Conservation (phyloP, 2,113 vertebrate genomes). For the Gobius niger region DNA sequence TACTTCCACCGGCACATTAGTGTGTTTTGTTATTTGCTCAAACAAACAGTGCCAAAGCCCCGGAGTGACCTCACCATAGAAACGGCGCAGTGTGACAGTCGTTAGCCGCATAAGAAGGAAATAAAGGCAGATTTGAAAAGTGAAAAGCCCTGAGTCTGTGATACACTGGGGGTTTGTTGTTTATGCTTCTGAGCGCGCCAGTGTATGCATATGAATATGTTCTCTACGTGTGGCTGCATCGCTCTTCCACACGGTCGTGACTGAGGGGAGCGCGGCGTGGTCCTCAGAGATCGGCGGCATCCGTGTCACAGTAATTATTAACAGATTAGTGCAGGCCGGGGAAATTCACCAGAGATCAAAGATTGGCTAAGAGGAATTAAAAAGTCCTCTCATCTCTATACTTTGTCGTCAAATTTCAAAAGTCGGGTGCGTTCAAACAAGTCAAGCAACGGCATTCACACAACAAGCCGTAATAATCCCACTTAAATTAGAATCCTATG, state of each 20-base stretch:
- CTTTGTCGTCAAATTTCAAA: constrained; percentile 10
- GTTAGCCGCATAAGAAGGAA: constrained; percentile 21
- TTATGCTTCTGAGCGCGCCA: constrained; percentile 12
- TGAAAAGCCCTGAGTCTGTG: constrained; percentile 18
- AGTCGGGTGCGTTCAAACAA: neutral
- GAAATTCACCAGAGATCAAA: constrained; percentile 37
- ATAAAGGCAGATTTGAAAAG: constrained; percentile 24
- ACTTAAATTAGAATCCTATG: too few species aligned
- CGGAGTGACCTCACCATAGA: constrained; percentile 18
- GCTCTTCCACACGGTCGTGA: neutral
- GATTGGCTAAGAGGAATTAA: constrained; percentile 38
- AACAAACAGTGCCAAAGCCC: constrained; percentile 11
- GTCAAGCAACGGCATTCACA: too few species aligned
- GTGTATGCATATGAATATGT: constrained; percentile 16
- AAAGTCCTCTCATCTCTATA: constrained; percentile 19
- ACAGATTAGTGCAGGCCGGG: constrained; percentile 39
- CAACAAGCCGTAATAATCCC: too few species aligned
- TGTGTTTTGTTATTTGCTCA: neutral
- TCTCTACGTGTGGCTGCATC: neutral
- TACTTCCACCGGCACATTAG: neutral
- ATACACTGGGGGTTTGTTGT: constrained; percentile 21
- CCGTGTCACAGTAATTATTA: constrained; percentile 52
- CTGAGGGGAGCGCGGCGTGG: constrained; percentile 4
- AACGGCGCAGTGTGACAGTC: constrained; percentile 3
- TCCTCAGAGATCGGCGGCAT: constrained; percentile 47